phyloP scores from a whole-genome alignment of 2,888 invertebrate species.

The Pseudococcus viburni region DNA sequence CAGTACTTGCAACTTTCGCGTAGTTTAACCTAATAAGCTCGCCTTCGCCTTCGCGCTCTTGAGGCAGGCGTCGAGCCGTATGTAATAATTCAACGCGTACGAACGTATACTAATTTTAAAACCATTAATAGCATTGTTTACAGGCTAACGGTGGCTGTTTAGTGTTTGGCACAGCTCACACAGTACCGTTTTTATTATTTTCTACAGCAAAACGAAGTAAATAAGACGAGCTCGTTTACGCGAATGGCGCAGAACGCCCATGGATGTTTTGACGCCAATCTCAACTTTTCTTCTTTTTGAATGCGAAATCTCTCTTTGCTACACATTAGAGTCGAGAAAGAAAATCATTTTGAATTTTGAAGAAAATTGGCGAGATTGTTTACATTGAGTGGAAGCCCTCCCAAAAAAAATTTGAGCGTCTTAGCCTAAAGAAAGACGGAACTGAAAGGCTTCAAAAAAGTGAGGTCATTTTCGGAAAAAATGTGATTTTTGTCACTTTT shows the following conservation, averaged over 20 bases:
- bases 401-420: no score
- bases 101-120: slow-evolving; percentile 52
- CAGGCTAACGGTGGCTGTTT: slow-evolving; percentile 49
- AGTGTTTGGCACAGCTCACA: slow-evolving; percentile 62
- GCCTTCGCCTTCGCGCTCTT: not conserved
- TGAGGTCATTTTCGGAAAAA: no score
- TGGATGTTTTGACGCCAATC: not conserved
- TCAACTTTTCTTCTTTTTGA: not conserved
- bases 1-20: slow-evolving; percentile 3
- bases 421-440: no score
- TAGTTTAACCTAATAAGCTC: slow-evolving; percentile 33
- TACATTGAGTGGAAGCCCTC: no score
- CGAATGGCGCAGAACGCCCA: not conserved
- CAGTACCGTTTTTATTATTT: slow-evolving; percentile 24
- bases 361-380: no score
- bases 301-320: no score
- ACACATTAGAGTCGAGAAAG: no score
- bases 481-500: no score
- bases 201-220: slow-evolving; percentile 38
- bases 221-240: slow-evolving; percentile 38
- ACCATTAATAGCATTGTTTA: slow-evolving; percentile 61
- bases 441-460: no score
- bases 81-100: slow-evolving; percentile 52
- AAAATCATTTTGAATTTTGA: no score
- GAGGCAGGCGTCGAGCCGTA: not conserved